Base-by-base conservation (phyloP, 2,888 invertebrate genomes). In the Cerceris ruficornis region DNA sequence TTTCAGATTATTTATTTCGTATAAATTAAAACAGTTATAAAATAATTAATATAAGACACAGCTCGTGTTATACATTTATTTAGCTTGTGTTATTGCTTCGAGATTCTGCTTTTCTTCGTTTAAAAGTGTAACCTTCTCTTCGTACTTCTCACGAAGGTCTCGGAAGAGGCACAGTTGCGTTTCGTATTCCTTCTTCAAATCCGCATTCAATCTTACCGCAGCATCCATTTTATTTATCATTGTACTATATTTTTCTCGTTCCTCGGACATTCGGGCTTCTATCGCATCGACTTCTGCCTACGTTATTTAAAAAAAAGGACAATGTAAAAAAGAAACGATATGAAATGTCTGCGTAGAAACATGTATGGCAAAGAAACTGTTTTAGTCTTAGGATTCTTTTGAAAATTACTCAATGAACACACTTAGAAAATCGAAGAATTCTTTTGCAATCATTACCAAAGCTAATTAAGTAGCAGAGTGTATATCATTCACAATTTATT, bases 151-250 rank as follows among this genome's bases (percentile, higher is more conserved):
- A 75, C 95, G 94, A 9, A 96, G 91, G 88, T 95, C 95, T 94
- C 95, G 93, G 89, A 97, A 97, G 65, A 97, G 94, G 52, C 93
- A 94, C 28, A 96, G 93, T 89, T 97, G 97, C 6, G 95, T 95
- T 88, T 96, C 95, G 88, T 97, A 97, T 92, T 97, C 97, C 71
- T 94, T 94, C 87, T 96, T 95, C 43, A 97, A 93, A 87, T 96
- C 96, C 17, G 95, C 95, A 88, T 97, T 97, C 76, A 97, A 94
- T 83, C 94, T 94, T 77, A 95, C 94, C 86, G 96, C 96, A 65
- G 95, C 94, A 69, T 95, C 95, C 84, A 97, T 94, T 85, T 96
- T 95, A 87, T 95, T 94, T 80, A 96, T 94, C 88, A 96, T 95
- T 41, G 96, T 92, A 14, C 93, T 93, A 86, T 95, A 95, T 14